Base-by-base conservation (phyloP, 2,888 invertebrate genomes). In the Drosophila stalkeri region DNA sequence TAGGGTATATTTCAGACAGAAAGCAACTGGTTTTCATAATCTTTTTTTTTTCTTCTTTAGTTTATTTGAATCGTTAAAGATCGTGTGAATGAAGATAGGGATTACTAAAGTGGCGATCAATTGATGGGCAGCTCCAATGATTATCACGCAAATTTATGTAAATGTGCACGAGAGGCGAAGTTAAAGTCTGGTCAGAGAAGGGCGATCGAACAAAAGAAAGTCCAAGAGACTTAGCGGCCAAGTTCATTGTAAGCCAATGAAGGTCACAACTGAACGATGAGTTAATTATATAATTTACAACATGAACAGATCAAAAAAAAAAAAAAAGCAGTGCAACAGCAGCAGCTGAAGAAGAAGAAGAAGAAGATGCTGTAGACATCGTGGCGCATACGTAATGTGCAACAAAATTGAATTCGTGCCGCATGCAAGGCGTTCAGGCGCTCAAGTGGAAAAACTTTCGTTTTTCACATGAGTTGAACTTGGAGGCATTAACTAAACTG, bases 181-280 rank as follows among this genome's bases (percentile, higher is more conserved):
- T 23, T 14, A 31, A 31, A 18, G 35, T 33, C 35, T 14, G 52
- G 20, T 8, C 35, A 37, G n/a, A 16, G n/a, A 18, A 43, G 33
- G 37, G 49, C 35, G 64, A 78, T 77, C 67, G 69, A 75, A 81
- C 77, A 80, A 86, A 86, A 80, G 81, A 86, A 82, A 82, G 82
- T 77, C 81, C 31, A 64, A 70, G 39, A 71, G 66, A 27, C 27
- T 72, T 72, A 57, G 74, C 70, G 86, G 81, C 72, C 86, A 86
- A 86, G 89, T 86, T 86, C 84, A 86, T 84, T 83, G 86, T 83
- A 41, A 39, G 20, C n/a, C 47, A n/a, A 63, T 75, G 65, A 78
- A 78, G 77, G 77, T 78, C 77, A 72, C 54, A 62, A 8, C 23
- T 37, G 46, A 35, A 54, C 47, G 33, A 39, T 9, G 33, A 41